These are phyloP conservation scores for Mactra quadrangularis DNA, from an alignment of 1,140 invertebrate genomes.

Conservation along the genomic window DNA sequence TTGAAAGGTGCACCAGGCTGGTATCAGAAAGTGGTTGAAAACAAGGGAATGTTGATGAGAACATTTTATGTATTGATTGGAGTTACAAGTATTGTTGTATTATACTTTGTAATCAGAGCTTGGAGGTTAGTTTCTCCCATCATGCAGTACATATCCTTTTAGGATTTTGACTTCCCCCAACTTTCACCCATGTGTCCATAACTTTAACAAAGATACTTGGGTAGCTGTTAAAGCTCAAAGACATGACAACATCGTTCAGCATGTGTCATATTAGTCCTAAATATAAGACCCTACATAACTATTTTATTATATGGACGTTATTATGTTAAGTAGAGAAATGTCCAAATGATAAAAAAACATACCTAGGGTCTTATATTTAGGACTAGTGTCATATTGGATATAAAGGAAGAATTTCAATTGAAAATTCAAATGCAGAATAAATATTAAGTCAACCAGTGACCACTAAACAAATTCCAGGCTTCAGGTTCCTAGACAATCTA, in stretches of 20 bases:
- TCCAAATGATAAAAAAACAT: too few relatives aligned
- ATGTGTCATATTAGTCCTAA: not conserved
- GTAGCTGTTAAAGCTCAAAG: not conserved
- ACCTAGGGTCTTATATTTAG: too few relatives aligned
- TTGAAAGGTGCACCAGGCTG: not conserved
- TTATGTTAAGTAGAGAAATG: too few relatives aligned
- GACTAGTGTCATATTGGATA: too few relatives aligned
- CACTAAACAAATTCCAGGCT: too few relatives aligned
- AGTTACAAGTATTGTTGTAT: conserved; percentile 66
- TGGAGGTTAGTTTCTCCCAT: conserved; percentile 59
- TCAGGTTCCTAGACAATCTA: too few relatives aligned
- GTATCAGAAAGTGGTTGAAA: conserved; percentile 32
- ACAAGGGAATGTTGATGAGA: conserved; percentile 68
- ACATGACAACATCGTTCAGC: not conserved
- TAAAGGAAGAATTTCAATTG: too few relatives aligned
- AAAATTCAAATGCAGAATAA: too few relatives aligned
- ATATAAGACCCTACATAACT: too few relatives aligned
- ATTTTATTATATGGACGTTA: too few relatives aligned
- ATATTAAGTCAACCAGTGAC: too few relatives aligned
- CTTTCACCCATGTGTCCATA: not conserved
- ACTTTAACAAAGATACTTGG: not conserved
- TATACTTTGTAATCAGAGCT: conserved; percentile 67
- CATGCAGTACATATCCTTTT: not conserved
- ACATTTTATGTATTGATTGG: conserved; percentile 68
- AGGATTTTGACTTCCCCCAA: not conserved